Conservation (phyloP, 2,797 vertebrate genomes). For the Gobionotothen gibberifrons region DNA sequence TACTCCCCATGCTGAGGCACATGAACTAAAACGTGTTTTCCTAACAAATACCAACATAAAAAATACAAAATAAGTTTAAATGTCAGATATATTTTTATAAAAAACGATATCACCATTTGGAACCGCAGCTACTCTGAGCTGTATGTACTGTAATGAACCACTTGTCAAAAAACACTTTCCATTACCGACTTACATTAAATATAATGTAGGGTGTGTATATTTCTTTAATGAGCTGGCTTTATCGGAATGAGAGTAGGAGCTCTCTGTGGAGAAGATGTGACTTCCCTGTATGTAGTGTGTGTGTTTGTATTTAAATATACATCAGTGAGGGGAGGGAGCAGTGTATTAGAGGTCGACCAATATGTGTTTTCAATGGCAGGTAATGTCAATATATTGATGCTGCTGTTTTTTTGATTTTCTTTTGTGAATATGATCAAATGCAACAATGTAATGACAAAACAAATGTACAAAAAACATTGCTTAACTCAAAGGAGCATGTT, state of each 20-base stretch:
- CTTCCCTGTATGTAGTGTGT: background rate
- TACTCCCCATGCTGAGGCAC: slow-evolving; percentile 12
- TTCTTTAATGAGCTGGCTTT: slow-evolving; percentile 57
- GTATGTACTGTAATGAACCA: background rate
- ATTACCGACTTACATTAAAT: slow-evolving; percentile 16
- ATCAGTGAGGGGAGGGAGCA: background rate
- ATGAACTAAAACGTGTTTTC: background rate
- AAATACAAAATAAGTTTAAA: too few species aligned
- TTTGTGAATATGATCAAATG: too few species aligned
- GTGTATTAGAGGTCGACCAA: background rate
- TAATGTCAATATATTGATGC: too few species aligned
- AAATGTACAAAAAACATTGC: too few species aligned
- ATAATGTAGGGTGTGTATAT: slow-evolving; percentile 42
- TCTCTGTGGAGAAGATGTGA: slow-evolving; percentile 18
- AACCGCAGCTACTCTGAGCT: background rate
- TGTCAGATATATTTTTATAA: too few species aligned
- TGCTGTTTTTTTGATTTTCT: too few species aligned
- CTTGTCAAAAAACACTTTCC: slow-evolving; percentile 20
- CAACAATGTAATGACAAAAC: too few species aligned
- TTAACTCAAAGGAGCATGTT: too few species aligned
- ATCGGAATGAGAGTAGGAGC: background rate
- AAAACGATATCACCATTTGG: background rate
- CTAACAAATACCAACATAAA: too few species aligned
- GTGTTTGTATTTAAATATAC: background rate
- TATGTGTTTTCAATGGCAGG: too few species aligned